phyloP scores from a whole-genome alignment of 2,113 vertebrate species.

The Anhinga anhinga region DNA sequence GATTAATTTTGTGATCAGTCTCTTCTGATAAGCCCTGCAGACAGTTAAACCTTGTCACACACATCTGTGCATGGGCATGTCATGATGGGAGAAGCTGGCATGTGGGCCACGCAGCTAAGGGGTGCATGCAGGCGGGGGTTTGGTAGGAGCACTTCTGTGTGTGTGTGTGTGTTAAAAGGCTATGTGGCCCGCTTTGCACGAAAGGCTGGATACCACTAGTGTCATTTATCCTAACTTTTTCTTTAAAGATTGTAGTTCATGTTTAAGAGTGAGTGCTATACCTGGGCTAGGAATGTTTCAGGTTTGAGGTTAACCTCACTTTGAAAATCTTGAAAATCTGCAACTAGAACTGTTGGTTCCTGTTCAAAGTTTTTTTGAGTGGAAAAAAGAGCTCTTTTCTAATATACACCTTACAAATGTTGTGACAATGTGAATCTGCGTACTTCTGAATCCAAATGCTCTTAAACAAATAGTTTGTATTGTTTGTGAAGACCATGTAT shows the following conservation, averaged over 20 bases:
- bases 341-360: neutral
- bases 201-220: neutral
- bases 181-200: neutral
- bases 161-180: neutral
- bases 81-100: neutral
- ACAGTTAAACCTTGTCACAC: neutral
- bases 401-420: neutral
- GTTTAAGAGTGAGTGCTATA: neutral
- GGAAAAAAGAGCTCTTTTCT: neutral
- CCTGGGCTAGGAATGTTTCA: neutral
- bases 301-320: neutral
- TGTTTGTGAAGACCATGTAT: neutral
- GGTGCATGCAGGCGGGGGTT: neutral
- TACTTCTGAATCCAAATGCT: neutral
- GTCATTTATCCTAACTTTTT: neutral
- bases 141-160: neutral
- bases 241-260: neutral
- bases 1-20: neutral
- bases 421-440: neutral
- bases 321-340: neutral
- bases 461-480: neutral
- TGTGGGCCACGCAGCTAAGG: neutral
- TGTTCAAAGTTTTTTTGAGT: neutral
- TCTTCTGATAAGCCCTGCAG: neutral
- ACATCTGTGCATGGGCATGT: accelerated